Evolutionary conservation across 2,113 vertebrate genomes (phyloP).

Genomic region (Corvus cornix): DNA sequence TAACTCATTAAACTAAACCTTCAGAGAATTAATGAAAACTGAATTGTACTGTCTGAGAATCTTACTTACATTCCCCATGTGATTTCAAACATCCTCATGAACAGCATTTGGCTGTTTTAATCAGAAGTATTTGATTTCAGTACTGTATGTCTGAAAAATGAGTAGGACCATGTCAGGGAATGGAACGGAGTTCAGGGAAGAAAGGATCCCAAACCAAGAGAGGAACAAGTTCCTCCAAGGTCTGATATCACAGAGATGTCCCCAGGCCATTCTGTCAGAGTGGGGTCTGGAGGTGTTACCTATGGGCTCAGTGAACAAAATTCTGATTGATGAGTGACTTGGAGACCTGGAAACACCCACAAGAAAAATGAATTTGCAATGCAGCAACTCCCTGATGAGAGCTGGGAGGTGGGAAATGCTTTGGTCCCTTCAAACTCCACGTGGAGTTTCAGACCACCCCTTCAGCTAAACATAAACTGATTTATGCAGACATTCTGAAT

Average conservation of each 20-base stretch:
- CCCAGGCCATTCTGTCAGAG: neutral
- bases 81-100: neutral
- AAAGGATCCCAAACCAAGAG: neutral
- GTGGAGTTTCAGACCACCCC: accelerated
- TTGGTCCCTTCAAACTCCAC: neutral
- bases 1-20: neutral
- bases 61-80: neutral
- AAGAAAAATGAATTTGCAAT: neutral
- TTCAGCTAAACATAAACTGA: neutral
- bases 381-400: neutral
- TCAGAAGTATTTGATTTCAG: neutral
- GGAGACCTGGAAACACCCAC: neutral
- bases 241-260: neutral
- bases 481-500: neutral
- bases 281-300: neutral
- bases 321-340: neutral
- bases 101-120: neutral
- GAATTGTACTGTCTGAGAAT: neutral
- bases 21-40: neutral
- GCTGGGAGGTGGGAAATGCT: neutral
- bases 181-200: neutral
- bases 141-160: neutral
- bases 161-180: neutral
- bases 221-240: neutral
- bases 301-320: neutral